Base-by-base conservation (phyloP, 2,113 vertebrate species). In the Melanocharis versteri region DNA sequence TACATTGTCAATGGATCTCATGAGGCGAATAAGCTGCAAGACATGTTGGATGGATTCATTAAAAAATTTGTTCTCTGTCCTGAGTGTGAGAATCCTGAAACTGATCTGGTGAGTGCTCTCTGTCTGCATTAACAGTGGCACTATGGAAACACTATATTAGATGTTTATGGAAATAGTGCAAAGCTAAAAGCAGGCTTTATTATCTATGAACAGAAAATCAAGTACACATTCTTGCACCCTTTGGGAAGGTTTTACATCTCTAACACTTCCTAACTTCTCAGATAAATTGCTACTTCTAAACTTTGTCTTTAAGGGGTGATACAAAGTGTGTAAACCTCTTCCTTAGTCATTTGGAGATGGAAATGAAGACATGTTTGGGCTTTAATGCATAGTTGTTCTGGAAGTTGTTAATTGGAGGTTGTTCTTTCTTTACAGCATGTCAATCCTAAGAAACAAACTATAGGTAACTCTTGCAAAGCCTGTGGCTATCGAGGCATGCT, bases 1-100 rank as follows among this genome's bases (percentile, higher is more conserved):
- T 99, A 98, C 99, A 99, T 99, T 98, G 99, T 99, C 99, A 99
- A 99, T 97, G 99, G 99, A 98, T 99, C 99, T 98, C 99, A 99
- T 97, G 99, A 99, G 99, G 99, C 99, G 97, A 99, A 99, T 98
- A 99, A 99, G 98, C 98, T 99, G 98, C 99, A 99, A 98, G 99
- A 99, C 98, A 99, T 99, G 99, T 98, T 99, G 97, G 99, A 99
- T 98, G 99, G 99, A 98, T 99, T 99, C 98, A 99, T 99, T 99
- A 98, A 99, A 98, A 99, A 99, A 98, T 99, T 99, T 98, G 99
- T 99, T 98, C 99, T 99, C 98, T 99, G 99, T 99, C 98, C 99
- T 87, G 99, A 99, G 98, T 99, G 99, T 98, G 99, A 99, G 97
- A 99, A 99, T 99, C 99, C 99, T 96, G 99, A 99, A 99, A 99